Evolutionary conservation across 1,140 invertebrate species (phyloP).

Genomic region (Macrotrachela quadricornifera): DNA sequence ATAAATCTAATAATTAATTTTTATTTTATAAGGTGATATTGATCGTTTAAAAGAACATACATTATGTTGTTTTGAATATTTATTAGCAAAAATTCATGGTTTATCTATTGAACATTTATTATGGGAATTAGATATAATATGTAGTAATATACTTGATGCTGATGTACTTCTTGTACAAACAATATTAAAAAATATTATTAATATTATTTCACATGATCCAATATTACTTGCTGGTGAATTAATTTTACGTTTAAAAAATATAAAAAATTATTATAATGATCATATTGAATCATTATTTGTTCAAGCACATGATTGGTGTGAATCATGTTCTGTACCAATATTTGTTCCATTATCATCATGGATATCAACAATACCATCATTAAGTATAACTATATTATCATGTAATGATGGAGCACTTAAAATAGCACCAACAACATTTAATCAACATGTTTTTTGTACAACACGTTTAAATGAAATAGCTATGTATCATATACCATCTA

Average conservation of each 20-base stretch:
- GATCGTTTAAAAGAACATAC: slow-evolving; percentile 53
- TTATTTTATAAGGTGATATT: slow-evolving; percentile 16
- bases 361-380: slow-evolving; percentile 45
- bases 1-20: neutral
- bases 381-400: slow-evolving; percentile 36
- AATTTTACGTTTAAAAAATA: slow-evolving; percentile 15
- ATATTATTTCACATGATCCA: slow-evolving; percentile 54
- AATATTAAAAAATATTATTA: slow-evolving; percentile 52
- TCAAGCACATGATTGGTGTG: slow-evolving; percentile 57
- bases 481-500: slow-evolving; percentile 64
- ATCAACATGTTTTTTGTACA: slow-evolving; percentile 50
- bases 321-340: slow-evolving; percentile 52
- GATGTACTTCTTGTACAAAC: slow-evolving; percentile 61
- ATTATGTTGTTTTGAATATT: slow-evolving; percentile 65
- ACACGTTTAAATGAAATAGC: slow-evolving; percentile 44
- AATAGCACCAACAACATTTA: slow-evolving; percentile 42
- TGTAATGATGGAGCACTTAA: slow-evolving; percentile 19
- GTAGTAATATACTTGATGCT: slow-evolving; percentile 46
- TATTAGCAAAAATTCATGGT: slow-evolving; percentile 56
- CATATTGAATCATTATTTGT: slow-evolving; percentile 35
- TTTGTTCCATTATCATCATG: slow-evolving; percentile 62
- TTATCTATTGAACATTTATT: slow-evolving; percentile 57
- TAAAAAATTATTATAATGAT: slow-evolving; percentile 14
- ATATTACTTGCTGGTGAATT: slow-evolving; percentile 56
- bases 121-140: slow-evolving; percentile 54